Base-by-base conservation (phyloP, 2,888 invertebrate species). In the Blomia tropicalis region DNA sequence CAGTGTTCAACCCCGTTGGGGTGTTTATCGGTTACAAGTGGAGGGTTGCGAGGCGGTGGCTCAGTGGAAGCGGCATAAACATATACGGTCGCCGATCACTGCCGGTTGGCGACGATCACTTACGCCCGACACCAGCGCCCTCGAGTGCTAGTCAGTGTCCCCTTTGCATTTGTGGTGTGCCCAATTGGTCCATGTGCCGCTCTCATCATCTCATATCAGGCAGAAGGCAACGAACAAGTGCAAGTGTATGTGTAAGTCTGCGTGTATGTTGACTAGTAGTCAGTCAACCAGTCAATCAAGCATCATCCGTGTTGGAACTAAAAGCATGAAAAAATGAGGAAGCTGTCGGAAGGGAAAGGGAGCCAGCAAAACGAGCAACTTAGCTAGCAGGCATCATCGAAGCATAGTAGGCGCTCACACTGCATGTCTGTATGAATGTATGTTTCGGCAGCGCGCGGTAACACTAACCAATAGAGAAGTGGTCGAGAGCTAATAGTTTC, bases 31-130 rank as follows among this genome's bases (percentile, higher is more conserved):
- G 7, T 36, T 36, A 36, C 7, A 17, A 11, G 36, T 36, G 36
- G 36, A 36, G 36, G 51, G 51, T 47, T 47, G 51, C 51, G 51
- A 47, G 51, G 51, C 51, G 51, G 51, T 47, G 51, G 51, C 51
- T n/a, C 22, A 41, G 41, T n/a, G 41, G 14, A 14, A 41, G 41
- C 41, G 41, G 14, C 41, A 41, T 14, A 14, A 41, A n/a, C 41
- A 41, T n/a, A n/a, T n/a, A n/a, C n/a, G n/a, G n/a, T n/a, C n/a
- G n/a, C n/a, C n/a, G n/a, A n/a, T n/a, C n/a, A 7, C 36, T 36
- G 36, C 17, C 7, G 36, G 36, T 17, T 36, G 36, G 36, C 36
- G 36, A 11, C 7, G 17, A 36, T 36, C 7, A n/a, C n/a, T 36
- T 17, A 36, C 36, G 36, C 36, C 36, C 36, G 36, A 36, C 36